These are phyloP conservation scores for Sarcophaga subvicina DNA, from an alignment of 2,888 invertebrate species.

Conservation along the genomic window DNA sequence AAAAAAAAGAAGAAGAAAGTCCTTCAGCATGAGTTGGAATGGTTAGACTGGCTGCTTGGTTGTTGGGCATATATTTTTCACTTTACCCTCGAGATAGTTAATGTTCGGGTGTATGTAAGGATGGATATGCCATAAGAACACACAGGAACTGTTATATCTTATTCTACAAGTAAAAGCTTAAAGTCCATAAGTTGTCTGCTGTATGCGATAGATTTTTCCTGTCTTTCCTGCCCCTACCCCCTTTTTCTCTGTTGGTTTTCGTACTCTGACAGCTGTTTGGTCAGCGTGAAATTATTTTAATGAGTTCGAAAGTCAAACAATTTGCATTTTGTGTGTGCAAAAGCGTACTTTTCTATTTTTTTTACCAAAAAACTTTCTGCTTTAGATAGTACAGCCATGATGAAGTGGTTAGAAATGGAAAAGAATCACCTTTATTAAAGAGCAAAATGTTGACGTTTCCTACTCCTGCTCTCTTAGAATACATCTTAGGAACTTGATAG, in stretches of 20 bases:
- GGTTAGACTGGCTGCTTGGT: not conserved
- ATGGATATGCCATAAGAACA: conserved; percentile 43
- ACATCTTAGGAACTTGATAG: too few species aligned
- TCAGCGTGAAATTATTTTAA: conserved; percentile 73
- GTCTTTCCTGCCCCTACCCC: not conserved
- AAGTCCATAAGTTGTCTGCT: conserved; percentile 44
- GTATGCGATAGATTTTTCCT: conserved; percentile 38
- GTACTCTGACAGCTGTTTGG: conserved; percentile 69
- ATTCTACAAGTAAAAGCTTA: conserved; percentile 32
- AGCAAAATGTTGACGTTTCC: not conserved
- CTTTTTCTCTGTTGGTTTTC: conserved; percentile 14
- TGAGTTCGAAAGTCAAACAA: conserved; percentile 72
- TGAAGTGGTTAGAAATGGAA: not conserved
- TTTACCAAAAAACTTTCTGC: conserved; percentile 41
- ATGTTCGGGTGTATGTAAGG: conserved; percentile 1
- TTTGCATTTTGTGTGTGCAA: conserved; percentile 68
- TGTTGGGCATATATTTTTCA: conserved; percentile 25
- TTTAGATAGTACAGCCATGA: not conserved
- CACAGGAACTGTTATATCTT: conserved; percentile 40
- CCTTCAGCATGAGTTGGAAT: conserved; percentile 48
- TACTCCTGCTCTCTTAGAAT: not conserved
- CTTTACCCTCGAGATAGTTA: conserved; percentile 51
- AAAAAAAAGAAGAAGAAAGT: conserved; percentile 48
- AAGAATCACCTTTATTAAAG: too few species aligned
- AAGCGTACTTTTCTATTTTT: conserved; percentile 37